phyloP scores from a whole-genome alignment of 92 coral and sea anemone species.

The Phymanthus crucifer region DNA sequence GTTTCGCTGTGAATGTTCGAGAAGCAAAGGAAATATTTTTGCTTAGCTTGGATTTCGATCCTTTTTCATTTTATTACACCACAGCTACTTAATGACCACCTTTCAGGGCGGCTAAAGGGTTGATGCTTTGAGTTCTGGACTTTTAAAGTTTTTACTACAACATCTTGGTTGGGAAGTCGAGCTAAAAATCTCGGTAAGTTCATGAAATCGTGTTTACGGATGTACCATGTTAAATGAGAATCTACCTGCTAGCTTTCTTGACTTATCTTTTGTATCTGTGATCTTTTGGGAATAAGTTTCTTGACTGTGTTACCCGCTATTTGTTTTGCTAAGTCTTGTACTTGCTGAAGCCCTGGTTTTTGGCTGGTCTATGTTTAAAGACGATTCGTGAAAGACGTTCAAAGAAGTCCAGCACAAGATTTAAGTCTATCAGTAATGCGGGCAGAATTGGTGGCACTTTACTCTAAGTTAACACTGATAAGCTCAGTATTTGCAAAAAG shows the following conservation, averaged over 20 bases:
- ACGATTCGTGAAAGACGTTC: not conserved
- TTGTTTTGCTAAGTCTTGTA: not conserved
- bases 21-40: constrained; percentile 34
- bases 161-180: constrained; percentile 13
- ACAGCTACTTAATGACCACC: constrained; percentile 7
- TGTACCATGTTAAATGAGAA: constrained; percentile 8
- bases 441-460: not conserved
- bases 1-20: constrained; percentile 60
- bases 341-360: not conserved
- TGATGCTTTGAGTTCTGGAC: not conserved
- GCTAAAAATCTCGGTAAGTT: constrained; percentile 42
- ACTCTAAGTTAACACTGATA: not conserved
- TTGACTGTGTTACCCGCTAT: constrained; percentile 19
- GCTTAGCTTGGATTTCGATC: constrained; percentile 25
- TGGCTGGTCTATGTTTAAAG: not conserved
- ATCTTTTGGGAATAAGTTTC: constrained; percentile 39
- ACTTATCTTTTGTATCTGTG: constrained; percentile 48
- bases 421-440: not conserved
- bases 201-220: constrained; percentile 29
- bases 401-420: not conserved
- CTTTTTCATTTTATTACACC: not conserved
- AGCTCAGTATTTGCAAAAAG: constrained; percentile 1
- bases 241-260: constrained; percentile 40
- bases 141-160: constrained; percentile 6
- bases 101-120: not conserved